Conservation (phyloP, 2,113 vertebrate species). For the Daboia siamensis region DNA sequence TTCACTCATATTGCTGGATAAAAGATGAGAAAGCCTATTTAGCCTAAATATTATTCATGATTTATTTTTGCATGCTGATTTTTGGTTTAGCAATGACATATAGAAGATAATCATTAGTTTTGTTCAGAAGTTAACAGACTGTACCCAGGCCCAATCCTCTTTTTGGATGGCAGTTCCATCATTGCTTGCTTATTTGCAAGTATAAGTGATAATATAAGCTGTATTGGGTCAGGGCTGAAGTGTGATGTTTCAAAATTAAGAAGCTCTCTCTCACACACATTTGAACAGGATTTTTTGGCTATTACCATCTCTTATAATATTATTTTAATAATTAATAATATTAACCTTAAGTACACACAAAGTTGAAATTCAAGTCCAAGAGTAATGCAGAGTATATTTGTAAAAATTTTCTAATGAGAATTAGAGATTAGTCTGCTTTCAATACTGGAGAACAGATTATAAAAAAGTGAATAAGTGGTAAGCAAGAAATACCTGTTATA, state of each 20-base stretch:
- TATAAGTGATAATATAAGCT: background rate
- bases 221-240: too few relatives aligned
- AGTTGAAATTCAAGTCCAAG: background rate
- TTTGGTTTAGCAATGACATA: background rate
- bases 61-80: background rate
- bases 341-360: background rate
- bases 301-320: background rate
- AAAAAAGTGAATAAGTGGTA: background rate
- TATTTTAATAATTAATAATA: background rate
- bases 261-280: background rate
- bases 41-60: background rate
- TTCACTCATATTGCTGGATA: background rate
- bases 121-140: background rate
- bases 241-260: background rate
- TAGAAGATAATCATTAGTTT: background rate
- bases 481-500: background rate
- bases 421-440: background rate
- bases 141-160: background rate
- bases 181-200: background rate
- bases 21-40: background rate
- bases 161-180: background rate
- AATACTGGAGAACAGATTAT: background rate
- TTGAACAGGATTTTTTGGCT: background rate
- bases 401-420: background rate
- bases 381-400: background rate